phyloP scores from a whole-genome alignment of 1,140 invertebrate species.

The Agraylea sexmaculata region DNA sequence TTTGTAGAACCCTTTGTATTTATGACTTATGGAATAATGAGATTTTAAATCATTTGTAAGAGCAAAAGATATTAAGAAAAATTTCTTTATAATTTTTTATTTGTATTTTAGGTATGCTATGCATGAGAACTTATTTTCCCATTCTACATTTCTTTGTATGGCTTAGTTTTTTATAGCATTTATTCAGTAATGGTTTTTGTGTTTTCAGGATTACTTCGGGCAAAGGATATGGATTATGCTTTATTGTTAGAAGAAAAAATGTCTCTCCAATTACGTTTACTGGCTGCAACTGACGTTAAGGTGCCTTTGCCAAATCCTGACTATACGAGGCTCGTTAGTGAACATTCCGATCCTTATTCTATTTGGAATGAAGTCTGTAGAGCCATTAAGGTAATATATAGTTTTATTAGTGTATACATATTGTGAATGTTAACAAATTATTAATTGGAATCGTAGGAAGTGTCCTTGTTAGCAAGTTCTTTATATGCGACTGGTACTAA shows the following conservation, averaged over 20 bases:
- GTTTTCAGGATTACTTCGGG: slow-evolving; percentile 41
- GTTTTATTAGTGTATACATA: slow-evolving; percentile 2
- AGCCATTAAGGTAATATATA: slow-evolving; percentile 47
- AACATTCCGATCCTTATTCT: slow-evolving; percentile 41
- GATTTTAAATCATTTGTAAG: no score
- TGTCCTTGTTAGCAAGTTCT: slow-evolving; percentile 58
- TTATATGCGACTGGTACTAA: slow-evolving; percentile 60
- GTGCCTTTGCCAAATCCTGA: slow-evolving; percentile 27
- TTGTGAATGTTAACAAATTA: slow-evolving; percentile 1
- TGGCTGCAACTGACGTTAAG: slow-evolving; percentile 38
- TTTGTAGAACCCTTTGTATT: no score
- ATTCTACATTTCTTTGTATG: no score
- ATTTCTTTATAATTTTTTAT: no score
- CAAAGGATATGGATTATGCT: slow-evolving; percentile 80
- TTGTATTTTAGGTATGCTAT: no score
- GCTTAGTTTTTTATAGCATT: no score
- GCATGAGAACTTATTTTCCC: no score
- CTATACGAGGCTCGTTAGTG: slow-evolving; percentile 30
- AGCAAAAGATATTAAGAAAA: no score
- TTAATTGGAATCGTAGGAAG: slow-evolving; percentile 43
- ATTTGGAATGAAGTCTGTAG: slow-evolving; percentile 58
- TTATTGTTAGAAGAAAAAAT: slow-evolving; percentile 80
- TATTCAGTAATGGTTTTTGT: no score
- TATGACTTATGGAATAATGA: no score
- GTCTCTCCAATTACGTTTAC: slow-evolving; percentile 63